Evolutionary conservation across 2,797 vertebrate species (phyloP).

Genomic region (Rhynchotus rufescens): DNA sequence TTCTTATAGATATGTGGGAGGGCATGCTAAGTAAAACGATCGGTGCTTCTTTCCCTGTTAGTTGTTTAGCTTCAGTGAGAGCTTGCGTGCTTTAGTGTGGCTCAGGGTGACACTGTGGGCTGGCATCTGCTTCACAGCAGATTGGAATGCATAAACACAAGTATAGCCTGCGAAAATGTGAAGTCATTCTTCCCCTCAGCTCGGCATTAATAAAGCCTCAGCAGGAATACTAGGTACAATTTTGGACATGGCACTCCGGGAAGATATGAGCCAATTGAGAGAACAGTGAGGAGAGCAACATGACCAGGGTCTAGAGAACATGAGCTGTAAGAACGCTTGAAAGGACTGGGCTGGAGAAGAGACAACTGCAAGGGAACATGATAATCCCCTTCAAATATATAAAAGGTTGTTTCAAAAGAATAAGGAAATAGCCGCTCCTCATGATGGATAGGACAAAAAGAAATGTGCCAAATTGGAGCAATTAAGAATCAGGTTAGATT

Average conservation of each 20-base stretch:
- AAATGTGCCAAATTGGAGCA: slow-evolving; percentile 40
- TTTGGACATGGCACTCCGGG: background rate
- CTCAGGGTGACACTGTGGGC: slow-evolving; percentile 49
- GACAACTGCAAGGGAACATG: slow-evolving; percentile 35
- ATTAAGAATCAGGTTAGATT: slow-evolving; percentile 51
- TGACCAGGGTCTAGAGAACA: slow-evolving; percentile 16
- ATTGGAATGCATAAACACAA: background rate
- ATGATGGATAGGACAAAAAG: slow-evolving; percentile 43
- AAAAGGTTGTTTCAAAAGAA: slow-evolving; percentile 49
- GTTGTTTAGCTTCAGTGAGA: background rate
- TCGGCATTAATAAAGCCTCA: background rate
- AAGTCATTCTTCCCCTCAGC: slow-evolving; percentile 2
- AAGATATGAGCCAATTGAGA: background rate
- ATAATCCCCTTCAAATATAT: slow-evolving; percentile 47
- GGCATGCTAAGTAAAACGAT: background rate
- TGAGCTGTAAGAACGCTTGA: background rate
- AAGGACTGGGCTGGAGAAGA: slow-evolving; percentile 32
- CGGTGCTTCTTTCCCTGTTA: background rate
- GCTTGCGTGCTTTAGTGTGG: background rate
- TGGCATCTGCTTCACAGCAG: slow-evolving; percentile 37
- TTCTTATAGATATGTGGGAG: background rate
- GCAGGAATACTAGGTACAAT: background rate
- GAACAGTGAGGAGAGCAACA: slow-evolving; percentile 22
- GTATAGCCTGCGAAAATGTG: background rate
- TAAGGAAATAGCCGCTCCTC: slow-evolving; percentile 49